Base-by-base conservation (phyloP, 2,888 invertebrate genomes). In the Aleiodes leptofemur region DNA sequence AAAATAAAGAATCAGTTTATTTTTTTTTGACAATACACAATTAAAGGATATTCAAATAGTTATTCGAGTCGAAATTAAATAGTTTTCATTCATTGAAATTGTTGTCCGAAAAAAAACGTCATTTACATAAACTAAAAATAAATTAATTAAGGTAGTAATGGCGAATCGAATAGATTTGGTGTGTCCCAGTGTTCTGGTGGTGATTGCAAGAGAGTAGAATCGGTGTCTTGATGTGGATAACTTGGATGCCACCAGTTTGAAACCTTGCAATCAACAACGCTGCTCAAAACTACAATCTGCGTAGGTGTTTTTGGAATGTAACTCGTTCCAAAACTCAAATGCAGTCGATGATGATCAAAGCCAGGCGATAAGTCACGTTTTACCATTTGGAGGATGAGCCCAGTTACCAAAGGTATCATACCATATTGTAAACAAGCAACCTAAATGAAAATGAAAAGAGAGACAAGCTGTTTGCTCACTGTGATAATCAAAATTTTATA, bases 161-260 rank as follows among this genome's bases (percentile, higher is more conserved):
- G 48, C n/a, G 48, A 64, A 13, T 64, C 61, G 14, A 61, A 61
- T 5, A 61, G 43, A 61, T 61, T 43, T 4, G 13, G 48, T 76
- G 73, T 73, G 74, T 85, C 86, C 86, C 86, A 87, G 38, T 80
- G 83, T 76, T 87, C 87, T 48, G 78, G 79, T 2, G 77, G 81
- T 14, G 83, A 79, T 48, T 83, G 81, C 43, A 86, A 81, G 66
- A 84, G 70, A 34, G 83, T 81, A 0, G 78, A 83, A 53, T 83
- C 79, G 68, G 87, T 82, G 74, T 87, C 89, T 72, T 88, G 83
- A 81, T 90, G 89, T 7, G 91, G 91, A 86, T 92, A 92, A 66
- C 85, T 85, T 8, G 92, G 93, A 87, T 94, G 92, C 94, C 94
- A 94, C 94, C 94, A 94, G 80, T 94, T 92, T 64, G 93, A 82